These are phyloP conservation scores for Eurystomus gularis DNA, from an alignment of 2,113 vertebrate species.

Conservation along the genomic window DNA sequence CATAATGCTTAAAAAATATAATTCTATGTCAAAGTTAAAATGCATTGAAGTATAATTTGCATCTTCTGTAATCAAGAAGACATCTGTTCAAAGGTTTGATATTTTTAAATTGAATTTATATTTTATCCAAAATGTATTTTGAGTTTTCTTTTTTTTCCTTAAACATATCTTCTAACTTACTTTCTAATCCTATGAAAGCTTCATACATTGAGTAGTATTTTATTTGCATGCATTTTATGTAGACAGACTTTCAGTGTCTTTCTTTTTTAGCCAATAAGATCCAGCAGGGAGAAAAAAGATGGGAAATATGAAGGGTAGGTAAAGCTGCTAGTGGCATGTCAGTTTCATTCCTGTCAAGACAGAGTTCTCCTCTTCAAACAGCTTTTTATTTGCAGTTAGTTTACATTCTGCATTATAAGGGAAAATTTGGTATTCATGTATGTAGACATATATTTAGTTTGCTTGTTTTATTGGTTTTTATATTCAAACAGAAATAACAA, in stretches of 20 bases:
- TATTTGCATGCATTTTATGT: background rate
- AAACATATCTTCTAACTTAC: background rate
- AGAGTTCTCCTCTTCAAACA: background rate
- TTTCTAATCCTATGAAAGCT: background rate
- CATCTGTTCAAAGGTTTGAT: background rate
- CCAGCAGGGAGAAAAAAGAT: background rate
- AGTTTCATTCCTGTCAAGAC: background rate
- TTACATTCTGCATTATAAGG: background rate
- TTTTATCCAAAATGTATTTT: background rate
- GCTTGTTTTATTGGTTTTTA: background rate
- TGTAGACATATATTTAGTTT: background rate
- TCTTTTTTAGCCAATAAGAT: background rate
- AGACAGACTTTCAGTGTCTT: background rate
- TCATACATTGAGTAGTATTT: background rate
- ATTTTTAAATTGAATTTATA: background rate
- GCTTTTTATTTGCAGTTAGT: background rate
- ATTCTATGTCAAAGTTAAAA: background rate
- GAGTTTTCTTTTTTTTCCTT: background rate
- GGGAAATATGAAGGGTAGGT: background rate
- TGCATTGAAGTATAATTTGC: background rate
- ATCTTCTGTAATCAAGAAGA: background rate
- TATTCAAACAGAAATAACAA: background rate
- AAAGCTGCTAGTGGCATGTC: background rate
- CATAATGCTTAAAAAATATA: background rate
- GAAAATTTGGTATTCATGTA: background rate